phyloP scores from a whole-genome alignment of 2,113 vertebrate genomes.

The Saguinus midas region DNA sequence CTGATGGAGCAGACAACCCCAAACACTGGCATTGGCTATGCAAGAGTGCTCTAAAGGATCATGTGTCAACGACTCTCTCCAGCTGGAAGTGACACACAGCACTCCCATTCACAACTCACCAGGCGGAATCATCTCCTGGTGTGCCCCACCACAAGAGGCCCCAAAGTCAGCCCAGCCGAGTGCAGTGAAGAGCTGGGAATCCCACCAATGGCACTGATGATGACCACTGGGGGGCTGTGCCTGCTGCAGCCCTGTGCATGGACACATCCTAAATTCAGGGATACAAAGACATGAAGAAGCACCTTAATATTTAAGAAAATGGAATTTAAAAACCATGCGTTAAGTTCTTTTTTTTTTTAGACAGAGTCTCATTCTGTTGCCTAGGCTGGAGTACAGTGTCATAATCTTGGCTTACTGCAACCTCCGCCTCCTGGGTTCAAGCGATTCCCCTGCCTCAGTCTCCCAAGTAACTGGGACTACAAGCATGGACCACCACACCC shows the following conservation, averaged over 20 bases:
- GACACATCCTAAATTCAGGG: background rate
- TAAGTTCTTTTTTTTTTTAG: no score
- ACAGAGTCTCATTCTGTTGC: no score
- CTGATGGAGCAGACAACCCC: background rate
- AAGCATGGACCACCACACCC: no score
- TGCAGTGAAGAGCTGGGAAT: background rate
- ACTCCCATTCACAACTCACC: background rate
- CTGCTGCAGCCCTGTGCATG: no score
- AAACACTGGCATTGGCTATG: background rate
- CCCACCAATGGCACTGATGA: background rate
- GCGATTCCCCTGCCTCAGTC: no score
- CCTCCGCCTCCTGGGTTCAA: no score
- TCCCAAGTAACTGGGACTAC: no score
- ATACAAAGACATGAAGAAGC: background rate
- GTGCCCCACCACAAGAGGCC: fast-evolving
- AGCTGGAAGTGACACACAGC: background rate
- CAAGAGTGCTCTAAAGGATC: background rate
- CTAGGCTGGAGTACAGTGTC: no score
- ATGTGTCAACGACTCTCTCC: background rate
- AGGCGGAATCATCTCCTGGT: background rate
- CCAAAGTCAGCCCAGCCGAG: background rate
- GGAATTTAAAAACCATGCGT: background rate
- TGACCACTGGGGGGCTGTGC: fast-evolving
- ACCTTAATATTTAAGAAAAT: background rate
- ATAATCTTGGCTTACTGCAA: no score